These are phyloP conservation scores for Semnornis frantzii DNA, from an alignment of 2,113 vertebrate species.

Conservation along the genomic window DNA sequence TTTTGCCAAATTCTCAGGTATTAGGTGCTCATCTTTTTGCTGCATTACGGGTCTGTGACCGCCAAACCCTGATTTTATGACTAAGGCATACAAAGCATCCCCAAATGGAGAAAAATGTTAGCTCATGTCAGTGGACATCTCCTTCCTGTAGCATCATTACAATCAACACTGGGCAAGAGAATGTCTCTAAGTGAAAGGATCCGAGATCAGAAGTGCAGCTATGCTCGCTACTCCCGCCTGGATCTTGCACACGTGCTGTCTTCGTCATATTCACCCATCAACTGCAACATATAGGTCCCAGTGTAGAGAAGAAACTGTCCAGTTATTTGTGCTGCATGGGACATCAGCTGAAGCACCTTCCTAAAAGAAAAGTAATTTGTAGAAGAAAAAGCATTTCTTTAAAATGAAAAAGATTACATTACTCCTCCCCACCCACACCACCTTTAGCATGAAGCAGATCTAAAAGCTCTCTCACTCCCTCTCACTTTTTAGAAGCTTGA, in stretches of 20 bases:
- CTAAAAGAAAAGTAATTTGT: slow-evolving; percentile 66
- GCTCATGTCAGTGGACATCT: neutral
- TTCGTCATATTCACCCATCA: slow-evolving; percentile 71
- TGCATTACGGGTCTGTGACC: neutral
- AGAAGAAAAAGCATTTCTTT: slow-evolving; percentile 10
- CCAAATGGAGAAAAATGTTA: neutral
- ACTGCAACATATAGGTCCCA: slow-evolving; percentile 71
- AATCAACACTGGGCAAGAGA: neutral
- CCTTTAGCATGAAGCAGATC: neutral
- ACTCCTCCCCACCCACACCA: neutral
- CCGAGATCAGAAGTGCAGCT: neutral
- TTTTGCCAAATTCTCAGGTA: neutral
- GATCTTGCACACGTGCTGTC: neutral
- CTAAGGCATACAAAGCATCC: neutral
- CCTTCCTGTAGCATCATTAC: neutral
- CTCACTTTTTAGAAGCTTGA: neutral
- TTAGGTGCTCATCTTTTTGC: neutral
- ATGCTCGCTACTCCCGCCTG: neutral
- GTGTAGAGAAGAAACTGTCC: slow-evolving; percentile 80
- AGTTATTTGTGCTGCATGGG: slow-evolving; percentile 71
- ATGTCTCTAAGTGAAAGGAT: neutral
- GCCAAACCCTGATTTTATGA: neutral
- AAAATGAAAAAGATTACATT: neutral
- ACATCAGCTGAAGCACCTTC: slow-evolving; percentile 74
- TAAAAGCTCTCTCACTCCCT: neutral